Evolutionary conservation across 2,888 invertebrate genomes (phyloP), one percentile per base, ranked within the genome.

Genomic region (Cosmia trapezina): DNA sequence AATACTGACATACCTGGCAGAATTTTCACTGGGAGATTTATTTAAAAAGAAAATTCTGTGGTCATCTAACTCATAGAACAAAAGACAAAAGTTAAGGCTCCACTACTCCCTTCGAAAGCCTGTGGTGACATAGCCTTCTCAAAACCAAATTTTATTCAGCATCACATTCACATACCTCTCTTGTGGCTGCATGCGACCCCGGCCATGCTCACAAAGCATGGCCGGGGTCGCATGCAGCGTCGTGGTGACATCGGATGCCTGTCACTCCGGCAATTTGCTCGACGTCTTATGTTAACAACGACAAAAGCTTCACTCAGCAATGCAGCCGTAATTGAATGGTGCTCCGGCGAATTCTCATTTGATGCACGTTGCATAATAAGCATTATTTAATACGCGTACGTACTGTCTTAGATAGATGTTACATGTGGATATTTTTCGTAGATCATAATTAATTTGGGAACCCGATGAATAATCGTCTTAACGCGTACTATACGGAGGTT

Each of bases 221-320:
- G 41, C 28, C 28, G 49, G 33, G 37, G 22, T 37, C 69, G 17
- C 28, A 61, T 19, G 45, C 12, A n/a, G 19, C 53, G 22, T 53
- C 56, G 33, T 63, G 68, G 53, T 57, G 61, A 59, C 61, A 61
- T 72, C 47, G 41, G 78, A 43, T 67, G 47, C 37, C n/a, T 57
- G 76, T 63, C 67, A 54, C 47, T 43, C 4, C 22, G 54, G 47
- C 70, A 73, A 49, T 68, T 73, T 59, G 28, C 19, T 66, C 33
- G 19, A 17, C 14, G 67, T 73, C n/a, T 51, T 60, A 37, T 47
- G 56, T 68, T 67, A 59, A 70, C 53, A 57, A 66, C 33, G 45
- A 28, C 37, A 66, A 56, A 72, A 60, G 33, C 62, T 47, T 70
- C n/a, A 17, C 45, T 33, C 33, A 47, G 14, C 33, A 33, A 65